Base-by-base conservation (phyloP, 2,797 vertebrate species). In the Scarus forsteni region DNA sequence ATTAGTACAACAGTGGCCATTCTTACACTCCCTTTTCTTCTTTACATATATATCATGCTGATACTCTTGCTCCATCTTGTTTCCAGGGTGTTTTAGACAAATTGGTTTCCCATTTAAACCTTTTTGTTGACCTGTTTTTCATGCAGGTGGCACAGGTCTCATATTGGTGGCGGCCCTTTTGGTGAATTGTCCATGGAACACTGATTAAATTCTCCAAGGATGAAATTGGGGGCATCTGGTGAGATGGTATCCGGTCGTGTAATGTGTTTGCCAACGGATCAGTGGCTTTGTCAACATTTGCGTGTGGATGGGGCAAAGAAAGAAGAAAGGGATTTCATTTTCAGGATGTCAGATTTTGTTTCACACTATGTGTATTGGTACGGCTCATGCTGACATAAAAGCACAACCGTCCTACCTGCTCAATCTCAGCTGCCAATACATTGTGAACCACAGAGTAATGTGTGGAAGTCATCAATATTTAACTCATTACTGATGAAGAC, bases 241-340 rank as follows among this genome's bases (percentile, higher is more conserved):
- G 50, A 51, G 50, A 51, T 34, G 19, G 19, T 51, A 51, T 34
- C 50, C 50, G 11, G 19, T 34, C 12, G 12, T 34, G 50, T 14
- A 34, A 34, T 34, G 50, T 14, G 50, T 51, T 34, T 51, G 54
- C 11, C 8, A 19, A 42, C 39, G 18, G 40, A 50, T 27, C 11
- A 45, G 42, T 34, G 50, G 50, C 50, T 51, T 51, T 51, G 50
- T 51, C 19, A 51, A 51, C 50, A 51, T 51, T 34, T 51, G 50
- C 50, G 10, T 50, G 18, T 12, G 11, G 18, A 50, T n/a, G 10
- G 49, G 19, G 49, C 50, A 51, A 34, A 34, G 19, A 51, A 12
- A 51, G 6, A 13, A 44, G 14, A 14, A 12, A 34, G 14, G 50
- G 27, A 51, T 14, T 51, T 51, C 50, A 34, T 34, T 34, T 34